Evolutionary conservation across 1,140 invertebrate genomes (phyloP).

Genomic region (Babylonia areolata): DNA sequence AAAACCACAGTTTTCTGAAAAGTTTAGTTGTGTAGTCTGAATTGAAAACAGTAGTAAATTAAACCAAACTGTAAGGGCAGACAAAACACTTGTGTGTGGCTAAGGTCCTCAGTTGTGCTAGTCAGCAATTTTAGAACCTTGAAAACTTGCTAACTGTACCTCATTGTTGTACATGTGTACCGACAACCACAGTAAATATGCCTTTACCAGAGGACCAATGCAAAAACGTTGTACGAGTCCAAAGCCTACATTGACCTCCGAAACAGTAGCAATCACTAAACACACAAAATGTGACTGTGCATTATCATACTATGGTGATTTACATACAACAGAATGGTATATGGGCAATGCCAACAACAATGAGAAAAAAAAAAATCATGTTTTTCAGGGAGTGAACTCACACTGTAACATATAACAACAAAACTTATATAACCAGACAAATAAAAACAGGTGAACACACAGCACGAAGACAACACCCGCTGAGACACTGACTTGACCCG

Average conservation of each 20-base stretch:
- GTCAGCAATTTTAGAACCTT: background rate
- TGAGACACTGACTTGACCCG: background rate
- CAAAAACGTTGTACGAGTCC: background rate
- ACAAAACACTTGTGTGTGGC: background rate
- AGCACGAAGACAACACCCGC: no score
- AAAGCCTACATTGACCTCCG: no score
- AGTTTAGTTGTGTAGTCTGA: no score
- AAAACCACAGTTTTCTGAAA: no score
- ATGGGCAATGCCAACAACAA: background rate
- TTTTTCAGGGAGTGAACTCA: no score
- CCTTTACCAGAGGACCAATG: background rate
- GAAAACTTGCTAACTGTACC: background rate
- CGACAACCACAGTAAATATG: constrained; percentile 12
- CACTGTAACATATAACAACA: no score
- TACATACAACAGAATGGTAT: background rate
- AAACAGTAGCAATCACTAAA: no score
- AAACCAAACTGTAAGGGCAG: background rate
- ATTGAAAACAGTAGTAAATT: no score
- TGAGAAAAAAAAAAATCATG: background rate
- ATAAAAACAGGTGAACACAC: no score
- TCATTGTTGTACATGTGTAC: background rate
- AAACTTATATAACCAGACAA: no score
- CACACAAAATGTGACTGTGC: no score
- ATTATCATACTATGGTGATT: background rate
- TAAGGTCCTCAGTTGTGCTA: background rate